Percentiles rank a stretch among this genome's conserved stretches.
phyloP scores from a whole-genome alignment of 1,140 invertebrate genomes.

The Chionoecetes opilio region DNA sequence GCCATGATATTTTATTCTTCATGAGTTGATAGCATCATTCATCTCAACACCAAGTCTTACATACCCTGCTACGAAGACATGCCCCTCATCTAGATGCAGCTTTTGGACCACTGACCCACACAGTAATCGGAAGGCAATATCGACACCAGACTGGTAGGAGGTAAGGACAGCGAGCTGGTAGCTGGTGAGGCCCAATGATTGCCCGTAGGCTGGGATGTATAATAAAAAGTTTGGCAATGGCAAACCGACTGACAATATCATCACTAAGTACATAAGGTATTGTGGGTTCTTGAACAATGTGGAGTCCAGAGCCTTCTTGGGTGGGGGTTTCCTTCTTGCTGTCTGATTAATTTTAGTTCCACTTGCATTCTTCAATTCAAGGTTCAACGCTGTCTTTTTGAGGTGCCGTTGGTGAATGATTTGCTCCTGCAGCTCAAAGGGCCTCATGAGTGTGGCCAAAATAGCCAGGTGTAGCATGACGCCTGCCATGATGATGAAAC shows the following conservation, averaged over 20 bases:
- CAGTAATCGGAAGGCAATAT: not conserved
- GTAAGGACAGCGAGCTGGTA: slow-evolving; percentile 39
- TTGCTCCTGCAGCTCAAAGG: slow-evolving; percentile 52
- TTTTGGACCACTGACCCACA: slow-evolving; percentile 29
- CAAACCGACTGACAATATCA: not conserved
- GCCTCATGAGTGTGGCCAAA: slow-evolving; percentile 49
- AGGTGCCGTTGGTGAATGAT: not conserved
- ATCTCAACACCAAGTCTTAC: not conserved
- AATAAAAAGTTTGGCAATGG: not conserved
- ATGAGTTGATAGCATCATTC: not conserved
- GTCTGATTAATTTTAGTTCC: no score
- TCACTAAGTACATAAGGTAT: slow-evolving; percentile 46
- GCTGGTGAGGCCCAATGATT: slow-evolving; percentile 37
- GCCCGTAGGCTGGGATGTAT: not conserved
- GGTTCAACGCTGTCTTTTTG: not conserved
- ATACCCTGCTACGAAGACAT: slow-evolving; percentile 47
- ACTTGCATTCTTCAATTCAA: no score
- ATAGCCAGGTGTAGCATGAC: slow-evolving; percentile 58
- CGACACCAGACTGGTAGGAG: not conserved
- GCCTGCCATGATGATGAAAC: slow-evolving; percentile 49
- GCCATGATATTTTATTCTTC: not conserved
- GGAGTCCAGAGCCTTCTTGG: slow-evolving; percentile 39
- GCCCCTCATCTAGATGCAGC: not conserved
- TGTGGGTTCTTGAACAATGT: slow-evolving; percentile 40
- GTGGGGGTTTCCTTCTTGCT: not conserved